Percentiles rank a stretch among this genome's conserved stretches.
Evolutionary conservation across 1,140 invertebrate species (phyloP).

Genomic region (Brachionus asplanchnoidis): DNA sequence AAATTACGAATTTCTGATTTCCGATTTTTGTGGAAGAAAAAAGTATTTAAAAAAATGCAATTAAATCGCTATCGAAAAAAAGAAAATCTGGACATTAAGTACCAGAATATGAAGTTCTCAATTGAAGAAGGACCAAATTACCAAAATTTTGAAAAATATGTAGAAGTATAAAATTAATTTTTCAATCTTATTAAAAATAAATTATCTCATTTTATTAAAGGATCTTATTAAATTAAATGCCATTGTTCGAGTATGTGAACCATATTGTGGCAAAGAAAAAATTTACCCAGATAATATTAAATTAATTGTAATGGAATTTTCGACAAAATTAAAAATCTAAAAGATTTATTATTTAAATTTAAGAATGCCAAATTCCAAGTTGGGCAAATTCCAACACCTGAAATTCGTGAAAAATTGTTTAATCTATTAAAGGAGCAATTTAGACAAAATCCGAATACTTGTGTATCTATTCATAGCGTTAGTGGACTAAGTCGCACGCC

Average conservation of each 20-base stretch:
- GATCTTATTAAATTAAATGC: slow-evolving; percentile 87
- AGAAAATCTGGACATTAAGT: slow-evolving; percentile 85
- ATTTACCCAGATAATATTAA: slow-evolving; percentile 76
- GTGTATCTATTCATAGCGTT: slow-evolving; percentile 92
- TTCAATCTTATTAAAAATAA: background rate
- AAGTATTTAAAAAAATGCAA: background rate
- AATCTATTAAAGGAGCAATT: slow-evolving; percentile 66
- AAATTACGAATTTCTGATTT: background rate
- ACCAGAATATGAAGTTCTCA: slow-evolving; percentile 89
- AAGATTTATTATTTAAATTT: background rate
- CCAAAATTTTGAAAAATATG: slow-evolving; percentile 79
- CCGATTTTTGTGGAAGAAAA: too few relatives aligned
- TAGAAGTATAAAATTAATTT: slow-evolving; percentile 55
- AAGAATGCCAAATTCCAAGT: slow-evolving; percentile 61
- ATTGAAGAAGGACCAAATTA: slow-evolving; percentile 93
- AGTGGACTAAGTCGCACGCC: slow-evolving; percentile 87
- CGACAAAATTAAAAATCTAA: background rate
- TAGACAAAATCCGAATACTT: slow-evolving; percentile 74
- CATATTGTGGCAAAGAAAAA: slow-evolving; percentile 83
- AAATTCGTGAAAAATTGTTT: slow-evolving; percentile 87
- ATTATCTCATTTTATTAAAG: slow-evolving; percentile 56
- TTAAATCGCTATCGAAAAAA: slow-evolving; percentile 55
- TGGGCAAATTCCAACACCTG: slow-evolving; percentile 56
- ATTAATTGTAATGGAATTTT: slow-evolving; percentile 60
- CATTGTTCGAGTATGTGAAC: slow-evolving; percentile 86